phyloP scores from a whole-genome alignment of 2,113 vertebrate species.

The Bujurquina vittata region DNA sequence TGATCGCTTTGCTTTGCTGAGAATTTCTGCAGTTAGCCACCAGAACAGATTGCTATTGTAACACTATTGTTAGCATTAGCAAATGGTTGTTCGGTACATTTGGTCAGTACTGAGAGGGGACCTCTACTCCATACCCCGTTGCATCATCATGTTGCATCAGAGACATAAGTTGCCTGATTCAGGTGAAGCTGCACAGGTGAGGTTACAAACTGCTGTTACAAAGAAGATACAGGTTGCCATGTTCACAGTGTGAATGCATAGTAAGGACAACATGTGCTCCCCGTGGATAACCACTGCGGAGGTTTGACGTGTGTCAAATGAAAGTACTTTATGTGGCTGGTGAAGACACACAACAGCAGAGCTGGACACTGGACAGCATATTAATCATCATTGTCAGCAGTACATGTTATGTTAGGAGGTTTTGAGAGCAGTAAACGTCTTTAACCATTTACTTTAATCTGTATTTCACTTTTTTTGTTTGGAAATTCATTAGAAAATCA shows the following conservation, averaged over 20 bases:
- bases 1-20: no score
- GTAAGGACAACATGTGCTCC: background rate
- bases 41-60: no score
- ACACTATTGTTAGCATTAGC: no score
- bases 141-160: no score
- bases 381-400: background rate
- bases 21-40: no score
- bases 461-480: rapidly evolving
- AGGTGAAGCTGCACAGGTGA: background rate
- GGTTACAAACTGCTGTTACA: background rate
- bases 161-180: background rate
- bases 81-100: no score
- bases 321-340: background rate
- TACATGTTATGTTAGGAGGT: background rate
- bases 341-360: background rate
- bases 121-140: no score
- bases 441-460: background rate
- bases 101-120: no score
- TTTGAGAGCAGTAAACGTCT: background rate
- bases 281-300: background rate
- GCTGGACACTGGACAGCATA: background rate
- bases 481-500: background rate
- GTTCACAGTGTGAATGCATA: background rate
- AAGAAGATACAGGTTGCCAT: background rate
- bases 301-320: background rate